Base-by-base conservation (phyloP, 2,797 vertebrate species). In the Myripristis murdjan region DNA sequence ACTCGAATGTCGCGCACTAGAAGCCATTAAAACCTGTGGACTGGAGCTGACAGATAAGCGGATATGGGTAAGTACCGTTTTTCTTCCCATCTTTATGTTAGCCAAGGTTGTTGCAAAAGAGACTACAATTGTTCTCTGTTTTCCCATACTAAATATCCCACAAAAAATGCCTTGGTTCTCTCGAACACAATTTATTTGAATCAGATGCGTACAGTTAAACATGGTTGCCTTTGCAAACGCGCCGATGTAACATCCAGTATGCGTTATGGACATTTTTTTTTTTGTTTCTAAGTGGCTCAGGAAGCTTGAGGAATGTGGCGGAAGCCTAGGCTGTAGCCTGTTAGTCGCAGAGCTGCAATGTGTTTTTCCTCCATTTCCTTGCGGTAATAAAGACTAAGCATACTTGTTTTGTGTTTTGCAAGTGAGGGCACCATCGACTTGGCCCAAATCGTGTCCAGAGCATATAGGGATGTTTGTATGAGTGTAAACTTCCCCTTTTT, bases 1-100 rank as follows among this genome's bases (percentile, higher is more conserved):
- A 91, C 85, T 90, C 90, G 84, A 84, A 88, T 87, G 90, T 92
- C 85, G 87, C 82, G 87, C 90, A 86, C 80, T 51, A 84, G 85
- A 90, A 92, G 90, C 89, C 90, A 90, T 84, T 94, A 90, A 92
- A 91, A 92, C 88, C 89, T 92, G 89, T 92, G 84, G 91, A 87
- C 90, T 90, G 93, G 90, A 92, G 88, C 87, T 87, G 86, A 93
- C 84, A 87, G 83, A 93, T 77, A 89, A 68, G 91, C 91, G 87
- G 93, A 91, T 81, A 95, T 95, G 93, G 93, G 93, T 94, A 89
- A 94, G 93, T 94, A 89, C 37, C 75, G 35, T 48, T 47, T 47
- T 24, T 63, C 31, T 66, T 55, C 47, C 12, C 49, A 0, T 80
- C 16, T 57, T 41, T 22, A 49, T 2, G 16, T 58, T 51, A 16